phyloP scores from a whole-genome alignment of 2,113 vertebrate species.

The Sorex araneus region DNA sequence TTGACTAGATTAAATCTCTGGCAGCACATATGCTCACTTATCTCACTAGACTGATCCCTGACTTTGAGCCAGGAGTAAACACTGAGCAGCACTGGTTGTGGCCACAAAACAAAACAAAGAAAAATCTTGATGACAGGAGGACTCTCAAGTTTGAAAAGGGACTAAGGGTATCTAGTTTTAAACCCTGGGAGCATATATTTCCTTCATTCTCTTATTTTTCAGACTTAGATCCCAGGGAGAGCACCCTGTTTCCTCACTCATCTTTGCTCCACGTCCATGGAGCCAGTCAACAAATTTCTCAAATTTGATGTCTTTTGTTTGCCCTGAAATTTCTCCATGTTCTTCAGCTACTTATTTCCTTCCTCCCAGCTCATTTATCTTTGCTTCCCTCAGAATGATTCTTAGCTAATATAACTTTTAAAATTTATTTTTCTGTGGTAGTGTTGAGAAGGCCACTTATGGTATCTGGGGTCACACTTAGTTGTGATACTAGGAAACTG shows the following conservation, averaged over 20 bases:
- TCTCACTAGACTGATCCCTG: too few relatives aligned
- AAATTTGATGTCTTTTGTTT: not conserved
- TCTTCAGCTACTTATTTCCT: not conserved
- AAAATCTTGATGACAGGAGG: not conserved
- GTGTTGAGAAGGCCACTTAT: too few relatives aligned
- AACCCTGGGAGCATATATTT: not conserved
- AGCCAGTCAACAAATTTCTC: not conserved
- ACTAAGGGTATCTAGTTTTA: not conserved
- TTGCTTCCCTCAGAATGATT: not conserved
- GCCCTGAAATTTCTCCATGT: not conserved
- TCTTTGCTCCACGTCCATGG: not conserved
- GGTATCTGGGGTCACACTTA: too few relatives aligned
- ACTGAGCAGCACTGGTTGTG: too few relatives aligned
- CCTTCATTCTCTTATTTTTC: not conserved
- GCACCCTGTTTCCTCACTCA: not conserved
- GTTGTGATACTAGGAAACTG: too few relatives aligned
- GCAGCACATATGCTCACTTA: too few relatives aligned
- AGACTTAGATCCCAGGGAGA: not conserved
- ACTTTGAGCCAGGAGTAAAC: too few relatives aligned
- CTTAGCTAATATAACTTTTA: not conserved
- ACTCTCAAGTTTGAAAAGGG: not conserved
- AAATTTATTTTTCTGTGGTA: too few relatives aligned
- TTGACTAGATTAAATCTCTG: too few relatives aligned
- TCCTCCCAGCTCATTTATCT: not conserved
- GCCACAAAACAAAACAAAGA: too few relatives aligned